phyloP scores from a whole-genome alignment of 92 coral and sea anemone species.

The Phenganax stokvisi region DNA sequence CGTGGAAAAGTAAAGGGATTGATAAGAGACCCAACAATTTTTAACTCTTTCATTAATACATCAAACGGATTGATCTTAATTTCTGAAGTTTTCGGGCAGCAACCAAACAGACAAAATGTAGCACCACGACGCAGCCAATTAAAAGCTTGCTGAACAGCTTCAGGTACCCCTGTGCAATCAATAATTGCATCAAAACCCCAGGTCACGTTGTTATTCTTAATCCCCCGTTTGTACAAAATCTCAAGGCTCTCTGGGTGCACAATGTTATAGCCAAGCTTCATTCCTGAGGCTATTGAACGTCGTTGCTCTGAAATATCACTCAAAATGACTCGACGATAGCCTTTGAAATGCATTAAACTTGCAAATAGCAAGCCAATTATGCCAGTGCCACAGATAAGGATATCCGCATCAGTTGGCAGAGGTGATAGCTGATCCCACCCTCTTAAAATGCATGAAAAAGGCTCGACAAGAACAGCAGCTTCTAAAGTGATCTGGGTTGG shows the following conservation, averaged over 20 bases:
- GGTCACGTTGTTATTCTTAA: conserved; percentile 33
- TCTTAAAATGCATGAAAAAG: conserved; percentile 73
- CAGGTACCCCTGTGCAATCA: conserved; percentile 71
- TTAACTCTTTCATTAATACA: conserved; percentile 61
- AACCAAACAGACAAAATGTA: conserved; percentile 71
- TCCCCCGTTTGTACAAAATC: conserved; percentile 47
- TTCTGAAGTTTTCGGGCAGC: conserved; percentile 69
- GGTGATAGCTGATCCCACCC: conserved; percentile 72
- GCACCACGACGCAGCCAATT: conserved; percentile 79
- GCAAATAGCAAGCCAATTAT: conserved; percentile 79
- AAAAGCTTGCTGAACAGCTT: conserved; percentile 64
- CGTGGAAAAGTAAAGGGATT: conserved; percentile 87
- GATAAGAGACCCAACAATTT: conserved; percentile 66
- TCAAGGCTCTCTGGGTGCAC: conserved; percentile 70
- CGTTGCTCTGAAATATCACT: conserved; percentile 82
- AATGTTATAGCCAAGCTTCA: conserved; percentile 60
- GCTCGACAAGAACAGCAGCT: conserved; percentile 85
- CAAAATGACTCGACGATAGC: conserved; percentile 76
- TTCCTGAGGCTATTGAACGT: conserved; percentile 61
- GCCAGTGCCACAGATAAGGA: conserved; percentile 76
- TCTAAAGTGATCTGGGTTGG: conserved; percentile 81
- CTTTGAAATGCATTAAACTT: conserved; percentile 73
- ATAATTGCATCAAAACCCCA: conserved; percentile 93
- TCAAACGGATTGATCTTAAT: conserved; percentile 71
- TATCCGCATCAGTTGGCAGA: conserved; percentile 64